Conservation (phyloP, 2,888 invertebrate species). For the Hydrotaea cyrtoneurina region DNA sequence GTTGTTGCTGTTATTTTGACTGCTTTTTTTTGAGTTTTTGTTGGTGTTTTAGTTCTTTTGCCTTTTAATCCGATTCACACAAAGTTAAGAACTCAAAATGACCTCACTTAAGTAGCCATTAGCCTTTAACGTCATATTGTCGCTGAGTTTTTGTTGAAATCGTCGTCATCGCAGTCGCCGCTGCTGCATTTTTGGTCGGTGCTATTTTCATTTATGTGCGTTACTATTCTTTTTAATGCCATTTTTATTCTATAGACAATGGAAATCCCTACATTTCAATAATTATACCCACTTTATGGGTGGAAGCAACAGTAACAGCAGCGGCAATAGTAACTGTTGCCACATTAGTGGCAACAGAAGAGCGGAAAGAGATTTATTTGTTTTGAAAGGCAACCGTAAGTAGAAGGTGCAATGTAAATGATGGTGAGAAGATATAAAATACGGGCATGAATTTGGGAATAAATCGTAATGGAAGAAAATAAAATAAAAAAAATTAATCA, state of each 20-base stretch:
- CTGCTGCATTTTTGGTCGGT: background rate
- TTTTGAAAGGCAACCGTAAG: background rate
- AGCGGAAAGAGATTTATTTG: background rate
- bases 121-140: slow-evolving; percentile 66
- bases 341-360: background rate
- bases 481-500: too few species aligned
- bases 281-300: slow-evolving; percentile 43
- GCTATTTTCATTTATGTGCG: background rate
- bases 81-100: slow-evolving; percentile 54
- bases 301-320: slow-evolving; percentile 5
- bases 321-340: slow-evolving; percentile 7
- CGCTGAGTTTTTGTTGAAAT: slow-evolving; percentile 58
- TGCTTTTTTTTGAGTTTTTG: background rate
- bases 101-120: slow-evolving; percentile 66
- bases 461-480: too few species aligned
- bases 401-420: background rate
- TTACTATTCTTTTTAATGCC: background rate
- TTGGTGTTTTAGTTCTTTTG: slow-evolving; percentile 22
- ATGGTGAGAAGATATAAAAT: background rate
- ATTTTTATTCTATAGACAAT: slow-evolving; percentile 31
- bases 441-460: too few species aligned
- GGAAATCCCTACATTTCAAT: slow-evolving; percentile 48
- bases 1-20: background rate
- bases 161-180: slow-evolving; percentile 1
- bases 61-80: slow-evolving; percentile 63